phyloP scores from a whole-genome alignment of 2,888 invertebrate species.

The Epirrhoe tristata region DNA sequence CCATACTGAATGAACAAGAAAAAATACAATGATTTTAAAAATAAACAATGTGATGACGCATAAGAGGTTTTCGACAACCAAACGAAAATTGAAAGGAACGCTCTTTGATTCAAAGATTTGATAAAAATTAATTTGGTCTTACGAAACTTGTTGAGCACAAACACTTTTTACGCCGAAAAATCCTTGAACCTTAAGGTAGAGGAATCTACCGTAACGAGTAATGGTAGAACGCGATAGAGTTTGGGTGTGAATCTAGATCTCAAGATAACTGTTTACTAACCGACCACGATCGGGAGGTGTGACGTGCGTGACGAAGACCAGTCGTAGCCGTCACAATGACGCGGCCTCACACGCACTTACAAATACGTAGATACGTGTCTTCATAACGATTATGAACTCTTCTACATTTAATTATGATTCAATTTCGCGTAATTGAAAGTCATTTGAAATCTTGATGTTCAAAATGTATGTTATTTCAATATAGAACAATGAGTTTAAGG shows the following conservation, averaged over 20 bases:
- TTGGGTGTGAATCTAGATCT: slow-evolving; percentile 45
- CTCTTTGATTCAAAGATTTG: too few relatives aligned
- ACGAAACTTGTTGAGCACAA: too few relatives aligned
- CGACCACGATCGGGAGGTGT: slow-evolving; percentile 49
- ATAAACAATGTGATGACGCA: too few relatives aligned
- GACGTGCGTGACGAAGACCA: slow-evolving; percentile 51
- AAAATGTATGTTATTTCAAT: too few relatives aligned
- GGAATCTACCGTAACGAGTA: not conserved
- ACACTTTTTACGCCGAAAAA: not conserved
- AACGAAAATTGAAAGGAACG: too few relatives aligned
- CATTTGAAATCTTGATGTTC: not conserved
- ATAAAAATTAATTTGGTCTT: too few relatives aligned
- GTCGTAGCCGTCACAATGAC: slow-evolving; percentile 54
- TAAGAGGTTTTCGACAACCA: too few relatives aligned
- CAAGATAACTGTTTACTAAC: slow-evolving; percentile 45
- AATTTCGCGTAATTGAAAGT: not conserved
- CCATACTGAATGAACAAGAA: too few relatives aligned
- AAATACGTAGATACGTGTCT: slow-evolving; percentile 12
- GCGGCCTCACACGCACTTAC: slow-evolving; percentile 49
- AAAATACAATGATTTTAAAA: too few relatives aligned
- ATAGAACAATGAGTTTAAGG: too few relatives aligned
- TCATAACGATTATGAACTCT: not conserved
- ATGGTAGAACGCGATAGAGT: slow-evolving; percentile 30
- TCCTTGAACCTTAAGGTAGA: not conserved
- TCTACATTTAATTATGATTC: not conserved